Evolutionary conservation across 2,888 invertebrate species (phyloP).

Genomic region (Agriotes lineatus): DNA sequence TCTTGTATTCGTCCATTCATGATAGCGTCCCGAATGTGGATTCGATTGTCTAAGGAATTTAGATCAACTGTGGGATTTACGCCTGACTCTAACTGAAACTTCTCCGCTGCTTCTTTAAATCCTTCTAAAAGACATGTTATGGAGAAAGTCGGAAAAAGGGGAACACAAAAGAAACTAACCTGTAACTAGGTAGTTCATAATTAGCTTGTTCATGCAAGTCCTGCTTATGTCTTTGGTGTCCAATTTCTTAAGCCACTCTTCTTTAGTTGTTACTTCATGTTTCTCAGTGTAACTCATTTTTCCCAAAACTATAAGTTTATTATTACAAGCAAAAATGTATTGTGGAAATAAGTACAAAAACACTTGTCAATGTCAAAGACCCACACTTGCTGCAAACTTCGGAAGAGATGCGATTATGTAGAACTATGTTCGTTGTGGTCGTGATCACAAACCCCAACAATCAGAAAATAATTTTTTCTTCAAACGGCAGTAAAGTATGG

Average conservation of each 20-base stretch:
- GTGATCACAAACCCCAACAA: no score
- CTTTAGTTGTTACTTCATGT: conserved; percentile 69
- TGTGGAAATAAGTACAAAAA: background rate
- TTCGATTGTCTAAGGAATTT: conserved; percentile 90
- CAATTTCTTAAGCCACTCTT: conserved; percentile 81
- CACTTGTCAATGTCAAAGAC: background rate
- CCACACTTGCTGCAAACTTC: background rate
- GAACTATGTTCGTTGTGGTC: no score
- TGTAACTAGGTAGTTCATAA: conserved; percentile 98
- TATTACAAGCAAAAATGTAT: background rate
- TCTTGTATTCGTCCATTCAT: conserved; percentile 93
- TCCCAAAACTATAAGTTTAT: background rate
- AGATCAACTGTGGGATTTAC: conserved; percentile 82
- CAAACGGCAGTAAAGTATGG: no score
- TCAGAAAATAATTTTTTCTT: no score
- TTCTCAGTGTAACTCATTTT: conserved; percentile 68
- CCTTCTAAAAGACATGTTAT: conserved; percentile 86
- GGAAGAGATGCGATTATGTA: no score
- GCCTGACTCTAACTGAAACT: conserved; percentile 95
- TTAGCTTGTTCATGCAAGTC: conserved; percentile 95
- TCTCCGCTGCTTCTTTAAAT: conserved; percentile 96
- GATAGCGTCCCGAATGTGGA: conserved; percentile 93
- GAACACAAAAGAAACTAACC: no score
- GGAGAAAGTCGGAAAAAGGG: no score
- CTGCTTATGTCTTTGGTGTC: conserved; percentile 87